Percentiles rank a stretch among this genome's conserved stretches.
Conservation (phyloP, 2,888 invertebrate species). For the Hypomecis punctinalis region DNA sequence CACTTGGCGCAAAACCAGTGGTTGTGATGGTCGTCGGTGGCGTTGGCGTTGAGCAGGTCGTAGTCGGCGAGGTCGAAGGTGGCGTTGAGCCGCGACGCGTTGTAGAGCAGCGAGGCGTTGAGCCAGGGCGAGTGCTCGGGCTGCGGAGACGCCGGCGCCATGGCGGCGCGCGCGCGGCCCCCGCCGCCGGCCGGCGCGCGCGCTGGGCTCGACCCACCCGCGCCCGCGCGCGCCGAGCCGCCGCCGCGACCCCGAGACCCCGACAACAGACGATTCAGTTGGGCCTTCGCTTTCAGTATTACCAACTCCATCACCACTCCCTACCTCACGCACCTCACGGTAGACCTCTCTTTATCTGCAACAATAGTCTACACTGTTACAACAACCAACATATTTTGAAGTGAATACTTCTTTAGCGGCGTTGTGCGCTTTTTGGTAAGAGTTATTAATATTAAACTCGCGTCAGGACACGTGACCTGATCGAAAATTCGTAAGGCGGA, state of each 20-base stretch:
- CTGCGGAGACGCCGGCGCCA: slow-evolving; percentile 78
- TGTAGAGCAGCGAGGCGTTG: slow-evolving; percentile 84
- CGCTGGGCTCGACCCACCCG: slow-evolving; percentile 48
- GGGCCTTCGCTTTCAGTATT: slow-evolving; percentile 86
- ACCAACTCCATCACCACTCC: slow-evolving; percentile 85
- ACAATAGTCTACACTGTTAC: slow-evolving; percentile 28
- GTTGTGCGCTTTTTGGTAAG: no score
- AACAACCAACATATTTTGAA: no score
- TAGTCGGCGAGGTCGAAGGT: slow-evolving; percentile 80
- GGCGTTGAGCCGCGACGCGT: slow-evolving; percentile 81
- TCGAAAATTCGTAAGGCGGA: no score
- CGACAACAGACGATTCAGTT: slow-evolving; percentile 85
- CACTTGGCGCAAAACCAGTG: slow-evolving; percentile 89
- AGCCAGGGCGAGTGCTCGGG: slow-evolving; percentile 79
- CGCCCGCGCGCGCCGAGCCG: slow-evolving; percentile 55
- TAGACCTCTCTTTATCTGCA: slow-evolving; percentile 59
- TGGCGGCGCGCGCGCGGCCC: slow-evolving; percentile 66
- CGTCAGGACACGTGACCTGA: no score
- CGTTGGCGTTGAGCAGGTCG: slow-evolving; percentile 77
- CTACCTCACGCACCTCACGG: slow-evolving; percentile 58
- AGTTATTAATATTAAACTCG: no score
- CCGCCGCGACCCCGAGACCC: slow-evolving; percentile 62
- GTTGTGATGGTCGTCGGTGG: slow-evolving; percentile 75
- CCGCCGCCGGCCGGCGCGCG: slow-evolving; percentile 51
- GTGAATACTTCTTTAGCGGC: no score